phyloP scores from a whole-genome alignment of 2,888 invertebrate species.

The Hydroisotoma schaefferi region DNA sequence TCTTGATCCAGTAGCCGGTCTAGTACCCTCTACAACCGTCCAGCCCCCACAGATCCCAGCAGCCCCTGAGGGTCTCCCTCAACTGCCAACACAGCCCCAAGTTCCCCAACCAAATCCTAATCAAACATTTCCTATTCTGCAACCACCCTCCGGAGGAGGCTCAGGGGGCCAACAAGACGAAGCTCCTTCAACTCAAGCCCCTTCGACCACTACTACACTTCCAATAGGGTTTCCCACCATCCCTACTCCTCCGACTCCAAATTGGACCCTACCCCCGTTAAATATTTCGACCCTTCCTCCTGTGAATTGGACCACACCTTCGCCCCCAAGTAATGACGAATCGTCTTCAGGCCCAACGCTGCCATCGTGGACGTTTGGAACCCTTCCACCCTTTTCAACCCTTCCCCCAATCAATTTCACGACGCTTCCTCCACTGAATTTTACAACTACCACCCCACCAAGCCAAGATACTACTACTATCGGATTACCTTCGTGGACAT shows the following conservation, averaged over 20 bases:
- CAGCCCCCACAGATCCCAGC: background rate
- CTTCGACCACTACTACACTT: background rate
- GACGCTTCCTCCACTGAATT: background rate
- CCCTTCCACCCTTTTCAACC: constrained; percentile 1
- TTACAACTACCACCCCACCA: background rate
- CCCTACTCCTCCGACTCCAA: background rate
- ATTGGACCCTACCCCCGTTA: constrained; percentile 7
- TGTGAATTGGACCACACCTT: background rate
- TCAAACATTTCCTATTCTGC: constrained; percentile 15
- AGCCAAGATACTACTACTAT: background rate
- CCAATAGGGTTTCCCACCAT: background rate
- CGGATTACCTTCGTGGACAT: background rate
- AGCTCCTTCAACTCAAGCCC: constrained; percentile 5
- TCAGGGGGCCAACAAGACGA: constrained; percentile 7
- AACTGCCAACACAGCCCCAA: too few relatives aligned
- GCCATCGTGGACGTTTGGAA: constrained; percentile 1
- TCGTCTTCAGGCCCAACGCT: background rate
- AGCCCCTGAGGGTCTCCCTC: background rate
- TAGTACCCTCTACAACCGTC: background rate
- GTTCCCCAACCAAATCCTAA: constrained; percentile 4
- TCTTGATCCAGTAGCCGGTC: constrained; percentile 8
- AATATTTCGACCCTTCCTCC: background rate
- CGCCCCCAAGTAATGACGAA: background rate
- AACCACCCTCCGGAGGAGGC: background rate
- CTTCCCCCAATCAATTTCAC: constrained; percentile 1